A percentile compares a stretch with the other conserved stretches of the same genome.
phyloP scores from a whole-genome alignment of 2,113 vertebrate genomes.

The Lonchura striata region DNA sequence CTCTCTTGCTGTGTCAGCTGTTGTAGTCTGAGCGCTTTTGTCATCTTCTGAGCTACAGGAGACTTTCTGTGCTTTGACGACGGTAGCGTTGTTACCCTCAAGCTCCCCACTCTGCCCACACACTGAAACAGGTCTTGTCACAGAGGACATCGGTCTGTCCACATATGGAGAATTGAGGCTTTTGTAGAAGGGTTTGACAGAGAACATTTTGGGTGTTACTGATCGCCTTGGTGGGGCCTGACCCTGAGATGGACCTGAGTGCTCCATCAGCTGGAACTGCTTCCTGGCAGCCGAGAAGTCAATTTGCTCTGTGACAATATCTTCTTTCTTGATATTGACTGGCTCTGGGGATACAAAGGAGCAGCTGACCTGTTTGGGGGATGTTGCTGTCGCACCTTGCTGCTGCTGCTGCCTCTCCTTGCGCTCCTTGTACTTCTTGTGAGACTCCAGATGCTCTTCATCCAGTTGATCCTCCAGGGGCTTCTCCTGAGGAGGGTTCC shows the following conservation, averaged over 20 bases:
- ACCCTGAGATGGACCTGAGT: constrained; percentile 60
- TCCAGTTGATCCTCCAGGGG: constrained; percentile 89
- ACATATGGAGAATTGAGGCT: constrained; percentile 64
- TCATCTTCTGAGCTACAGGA: constrained; percentile 53
- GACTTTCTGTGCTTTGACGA: constrained; percentile 71
- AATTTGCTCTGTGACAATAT: constrained; percentile 90
- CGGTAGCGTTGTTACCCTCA: constrained; percentile 12
- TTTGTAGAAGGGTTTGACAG: constrained; percentile 89
- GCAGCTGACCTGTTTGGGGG: constrained; percentile 43
- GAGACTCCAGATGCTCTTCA: constrained; percentile 89
- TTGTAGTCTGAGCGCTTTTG: not conserved
- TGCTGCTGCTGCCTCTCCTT: constrained; percentile 86
- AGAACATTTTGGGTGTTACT: constrained; percentile 84
- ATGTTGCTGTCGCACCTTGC: constrained; percentile 9
- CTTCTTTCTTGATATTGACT: constrained; percentile 76
- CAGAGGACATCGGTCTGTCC: constrained; percentile 58
- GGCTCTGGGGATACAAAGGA: constrained; percentile 55
- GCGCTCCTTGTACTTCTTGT: constrained; percentile 91
- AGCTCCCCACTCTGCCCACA: constrained; percentile 18
- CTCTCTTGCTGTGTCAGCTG: constrained; percentile 31
- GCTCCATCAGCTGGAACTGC: constrained; percentile 90
- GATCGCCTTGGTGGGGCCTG: constrained; percentile 72
- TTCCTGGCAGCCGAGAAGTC: constrained; percentile 90
- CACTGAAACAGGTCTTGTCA: constrained; percentile 33
- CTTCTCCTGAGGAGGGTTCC: constrained; percentile 95